Evolutionary conservation across 2,797 vertebrate species (phyloP), one percentile per base, ranked within the genome.

Genomic region (Notamacropus eugenii): DNA sequence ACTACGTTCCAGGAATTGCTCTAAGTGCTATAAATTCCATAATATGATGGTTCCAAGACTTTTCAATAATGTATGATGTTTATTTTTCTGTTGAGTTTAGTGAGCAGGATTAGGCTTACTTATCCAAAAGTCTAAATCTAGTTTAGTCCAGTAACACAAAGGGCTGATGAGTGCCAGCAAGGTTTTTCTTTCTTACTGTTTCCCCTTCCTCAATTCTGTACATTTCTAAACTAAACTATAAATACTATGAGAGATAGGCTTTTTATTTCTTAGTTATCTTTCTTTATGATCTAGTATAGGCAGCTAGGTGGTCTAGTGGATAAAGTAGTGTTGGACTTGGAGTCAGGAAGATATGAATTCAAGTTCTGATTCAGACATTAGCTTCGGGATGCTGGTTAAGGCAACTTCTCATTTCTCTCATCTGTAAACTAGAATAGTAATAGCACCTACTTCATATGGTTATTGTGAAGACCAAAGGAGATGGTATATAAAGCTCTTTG

Each of bases 141-240:
- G 28, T 95, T 93, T 55, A 11, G 40, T 55, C 46, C 24, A 92
- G 58, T 52, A 82, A 1, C n/a, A 22, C 40, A 87, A 8, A 28
- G 24, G 40, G 24, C 40, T 87, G 40, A 87, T 50, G 3, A 90
- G 54, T 57, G 91, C 87, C 46, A 46, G 46, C 46, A 46, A 46
- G 24, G 55, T 55, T 91, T 40, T 92, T 58, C 92, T 95, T 90
- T 95, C 97, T 96, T 96, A 59, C 46, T 96, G 74, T 96, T 10
- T 2, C 4, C 95, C 91, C 91, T 34, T 93, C 46, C 91, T 92
- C 74, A 87, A 95, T 97, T 97, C 92, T 96, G 58, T 54, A 95
- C 4, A 95, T 96, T 58, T 96, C 54, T 96, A 91, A 56, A n/a
- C 27, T 93, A 67, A 92, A 55, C 91, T 56, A 96, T 90, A 95